Evolutionary conservation across 2,797 vertebrate species (phyloP), one percentile per base, ranked within the genome.

Genomic region (Crax fasciolata): DNA sequence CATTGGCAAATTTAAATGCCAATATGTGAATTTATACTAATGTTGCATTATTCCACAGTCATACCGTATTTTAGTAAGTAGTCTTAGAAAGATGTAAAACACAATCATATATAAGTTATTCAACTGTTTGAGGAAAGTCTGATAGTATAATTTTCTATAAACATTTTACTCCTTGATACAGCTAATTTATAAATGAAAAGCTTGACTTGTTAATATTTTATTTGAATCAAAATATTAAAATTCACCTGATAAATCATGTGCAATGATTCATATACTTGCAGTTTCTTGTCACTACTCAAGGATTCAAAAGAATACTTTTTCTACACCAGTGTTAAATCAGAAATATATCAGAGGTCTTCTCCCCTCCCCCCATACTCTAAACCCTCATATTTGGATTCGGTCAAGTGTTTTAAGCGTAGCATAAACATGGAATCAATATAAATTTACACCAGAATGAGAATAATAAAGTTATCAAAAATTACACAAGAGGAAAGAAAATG

Each of bases 161-260:
- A 93, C 92, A 89, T 92, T 96, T 95, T 78, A 93, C 41, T 74
- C 77, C 57, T 49, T n/a, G 35, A 67, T 87, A 87, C 82, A 83
- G 54, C 21, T 87, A 95, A 81, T 96, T 92, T 87, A 93, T 78
- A 88, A 95, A 91, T 93, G 94, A 90, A 14, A 85, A 76, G 55
- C 41, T 61, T 46, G 68, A 68, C 67, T 91, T 44, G 28, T 84
- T 75, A 89, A 94, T 91, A 94, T 94, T 96, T 94, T 68, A 92
- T 92, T 95, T 54, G 48, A 6, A 0, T 8, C 21, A 83, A 95
- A 95, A 92, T 65, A 46, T 27, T 58, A 87, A 66, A 85, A 85
- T 59, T 75, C n/a, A 72, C 21, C 59, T 35, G 13, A 65, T 80
- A 58, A 43, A 77, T 83, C 87, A 73, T 68, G 70, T 32, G 43